Conservation (phyloP, 2,797 vertebrate species). For the Oceanodroma leucorhoa region DNA sequence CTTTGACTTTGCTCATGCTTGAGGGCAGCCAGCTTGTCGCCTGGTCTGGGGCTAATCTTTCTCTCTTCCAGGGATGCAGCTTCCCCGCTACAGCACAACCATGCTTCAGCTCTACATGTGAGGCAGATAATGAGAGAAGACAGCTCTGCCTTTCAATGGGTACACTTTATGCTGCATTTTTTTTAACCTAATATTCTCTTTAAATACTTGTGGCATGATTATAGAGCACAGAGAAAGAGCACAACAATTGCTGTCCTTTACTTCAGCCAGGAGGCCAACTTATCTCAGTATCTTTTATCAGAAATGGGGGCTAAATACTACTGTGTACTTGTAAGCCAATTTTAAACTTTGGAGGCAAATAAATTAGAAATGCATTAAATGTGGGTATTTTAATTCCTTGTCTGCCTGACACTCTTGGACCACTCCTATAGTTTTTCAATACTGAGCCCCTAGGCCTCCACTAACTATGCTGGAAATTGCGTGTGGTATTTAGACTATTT, state of each 20-base stretch:
- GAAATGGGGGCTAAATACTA: neutral
- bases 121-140: neutral
- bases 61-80: neutral
- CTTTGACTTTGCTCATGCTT: neutral
- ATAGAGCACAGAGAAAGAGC: neutral
- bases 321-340: neutral
- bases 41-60: neutral
- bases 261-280: neutral
- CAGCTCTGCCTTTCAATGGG: neutral
- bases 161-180: accelerated
- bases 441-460: neutral
- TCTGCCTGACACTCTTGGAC: neutral
- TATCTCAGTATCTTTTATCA: neutral
- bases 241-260: neutral
- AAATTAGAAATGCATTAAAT: neutral
- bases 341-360: neutral
- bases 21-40: accelerated
- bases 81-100: neutral
- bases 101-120: neutral
- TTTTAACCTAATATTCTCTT: neutral
- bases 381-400: neutral
- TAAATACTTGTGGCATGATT: neutral
- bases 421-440: neutral
- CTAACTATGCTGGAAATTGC: neutral
- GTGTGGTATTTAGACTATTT: neutral